Evolutionary conservation across 2,113 vertebrate genomes (phyloP), one percentile per base, ranked within the genome.

Genomic region (Pteruthius melanotis): DNA sequence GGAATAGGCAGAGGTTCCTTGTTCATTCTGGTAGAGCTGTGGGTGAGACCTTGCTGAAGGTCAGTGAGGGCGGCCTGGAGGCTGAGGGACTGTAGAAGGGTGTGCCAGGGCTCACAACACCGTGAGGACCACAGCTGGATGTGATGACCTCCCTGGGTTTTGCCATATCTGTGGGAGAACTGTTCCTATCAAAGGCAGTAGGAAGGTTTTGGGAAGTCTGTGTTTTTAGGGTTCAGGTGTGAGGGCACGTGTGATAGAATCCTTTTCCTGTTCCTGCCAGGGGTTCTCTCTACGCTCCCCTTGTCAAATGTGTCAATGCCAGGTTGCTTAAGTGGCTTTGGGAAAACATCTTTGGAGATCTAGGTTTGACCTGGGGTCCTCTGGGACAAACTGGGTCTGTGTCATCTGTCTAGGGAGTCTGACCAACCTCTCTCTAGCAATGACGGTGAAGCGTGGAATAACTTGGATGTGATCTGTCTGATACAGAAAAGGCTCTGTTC

Each of bases 1-100:
- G 79, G 59, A 87, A 72, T 30, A 96, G 89, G 95, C 90, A 95
- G 91, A 96, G 87, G 94, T 97, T 97, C 93, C 80, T 94, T 93
- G 81, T 78, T 92, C 63, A 3, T 74, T 60, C 54, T 89, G 35
- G n/a, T 61, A 74, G 71, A 87, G 53, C 70, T 75, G 53, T 50
- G 79, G 60, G 57, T 64, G 80, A 45, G 63, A 50, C 8, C 47
- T 81, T 69, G 61, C 57, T 84, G 78, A 74, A 78, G 10, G 30
- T 79, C 86, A 92, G 66, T 59, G 64, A 78, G n/a, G 56, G 37
- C 23, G 26, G 37, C 93, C 53, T 59, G 82, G 74, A 71, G 80
- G 86, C 60, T 47, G 17, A 70, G 76, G 44, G 47, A 28, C 40
- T 68, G 53, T 33, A 20, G 49, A 75, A 76, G 22, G 33, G 49